Conservation (phyloP, 2,797 vertebrate species). For the Falco peregrinus region DNA sequence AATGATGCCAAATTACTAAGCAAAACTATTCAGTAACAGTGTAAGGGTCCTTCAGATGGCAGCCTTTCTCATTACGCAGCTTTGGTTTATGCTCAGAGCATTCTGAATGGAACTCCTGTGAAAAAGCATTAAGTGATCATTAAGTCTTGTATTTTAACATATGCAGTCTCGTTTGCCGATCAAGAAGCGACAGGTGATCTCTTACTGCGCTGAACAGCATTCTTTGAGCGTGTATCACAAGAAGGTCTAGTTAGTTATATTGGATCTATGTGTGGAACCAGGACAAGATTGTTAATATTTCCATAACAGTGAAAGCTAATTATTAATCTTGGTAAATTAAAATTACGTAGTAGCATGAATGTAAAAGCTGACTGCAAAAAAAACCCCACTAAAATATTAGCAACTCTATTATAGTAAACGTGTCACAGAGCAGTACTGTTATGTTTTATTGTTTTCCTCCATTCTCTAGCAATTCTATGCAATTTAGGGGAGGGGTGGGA, state of each 20-base stretch:
- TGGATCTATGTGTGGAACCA: background rate
- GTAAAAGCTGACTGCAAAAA: background rate
- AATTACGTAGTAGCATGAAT: background rate
- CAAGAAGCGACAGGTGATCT: background rate
- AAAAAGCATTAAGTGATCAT: background rate
- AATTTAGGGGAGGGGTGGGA: background rate
- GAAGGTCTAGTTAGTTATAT: background rate
- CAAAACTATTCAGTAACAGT: background rate
- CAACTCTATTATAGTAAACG: background rate
- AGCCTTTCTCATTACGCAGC: background rate
- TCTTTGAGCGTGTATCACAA: background rate
- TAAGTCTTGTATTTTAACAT: background rate
- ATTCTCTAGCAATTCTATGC: background rate
- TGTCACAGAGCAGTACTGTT: background rate
- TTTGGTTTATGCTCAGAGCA: background rate
- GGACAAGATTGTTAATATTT: background rate
- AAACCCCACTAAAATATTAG: background rate
- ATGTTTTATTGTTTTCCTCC: background rate
- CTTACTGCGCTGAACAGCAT: background rate
- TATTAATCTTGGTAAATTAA: background rate
- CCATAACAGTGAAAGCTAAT: background rate
- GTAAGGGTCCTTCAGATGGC: background rate
- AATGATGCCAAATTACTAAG: background rate
- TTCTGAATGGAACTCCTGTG: background rate
- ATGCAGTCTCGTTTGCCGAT: background rate